Percentiles rank a stretch among this genome's conserved stretches.
phyloP scores from a whole-genome alignment of 92 coral and sea anemone genomes.

The Paragorgia papillata region DNA sequence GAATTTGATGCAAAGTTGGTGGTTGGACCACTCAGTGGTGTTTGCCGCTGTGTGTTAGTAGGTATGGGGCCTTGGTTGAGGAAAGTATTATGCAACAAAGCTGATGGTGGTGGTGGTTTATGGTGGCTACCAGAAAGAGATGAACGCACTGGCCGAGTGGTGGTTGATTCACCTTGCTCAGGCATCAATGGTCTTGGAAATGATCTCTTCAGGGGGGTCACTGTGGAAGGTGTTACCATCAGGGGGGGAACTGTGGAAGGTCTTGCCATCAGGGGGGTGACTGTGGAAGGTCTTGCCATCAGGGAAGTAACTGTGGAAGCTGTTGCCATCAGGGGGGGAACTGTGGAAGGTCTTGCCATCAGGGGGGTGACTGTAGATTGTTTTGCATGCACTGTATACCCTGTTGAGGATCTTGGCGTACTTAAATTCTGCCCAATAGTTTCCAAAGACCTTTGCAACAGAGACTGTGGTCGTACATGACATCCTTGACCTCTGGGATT shows the following conservation, averaged over 20 bases:
- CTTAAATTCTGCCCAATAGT: neutral
- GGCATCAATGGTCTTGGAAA: conserved; percentile 3
- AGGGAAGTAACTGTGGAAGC: too few species aligned
- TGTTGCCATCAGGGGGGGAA: neutral
- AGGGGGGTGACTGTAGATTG: neutral
- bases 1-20: neutral
- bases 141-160: neutral
- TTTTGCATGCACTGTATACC: neutral
- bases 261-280: neutral
- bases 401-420: neutral
- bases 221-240: neutral
- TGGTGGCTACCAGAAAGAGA: neutral
- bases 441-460: neutral
- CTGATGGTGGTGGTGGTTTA: conserved; percentile 35
- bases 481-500: neutral
- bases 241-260: neutral
- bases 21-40: neutral
- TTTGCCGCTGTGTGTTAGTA: neutral
- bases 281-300: neutral
- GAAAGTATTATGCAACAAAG: neutral
- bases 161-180: neutral
- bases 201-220: neutral
- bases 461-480: neutral
- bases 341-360: neutral
- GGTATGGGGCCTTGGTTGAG: conserved; percentile 15